Base-by-base conservation (phyloP, 2,797 vertebrate genomes). In the Sandelia bainsii region DNA sequence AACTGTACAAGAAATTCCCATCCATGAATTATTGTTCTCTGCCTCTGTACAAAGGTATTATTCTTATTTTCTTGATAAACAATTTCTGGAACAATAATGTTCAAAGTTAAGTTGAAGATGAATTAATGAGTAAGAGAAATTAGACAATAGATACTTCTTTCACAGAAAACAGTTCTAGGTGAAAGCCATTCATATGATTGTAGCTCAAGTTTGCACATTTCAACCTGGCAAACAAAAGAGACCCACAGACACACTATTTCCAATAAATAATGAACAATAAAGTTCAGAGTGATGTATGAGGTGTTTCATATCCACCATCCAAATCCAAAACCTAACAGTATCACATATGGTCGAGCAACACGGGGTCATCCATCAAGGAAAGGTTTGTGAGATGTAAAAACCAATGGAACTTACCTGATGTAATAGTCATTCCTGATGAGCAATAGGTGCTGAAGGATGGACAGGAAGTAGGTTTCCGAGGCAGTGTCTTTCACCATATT, bases 351-450 rank as follows among this genome's bases (percentile, higher is more conserved):
- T 7, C n/a, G 17, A 65, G 62, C 39, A 59, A n/a, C 61, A 62
- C 16, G 17, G 49, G 62, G 62, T 60, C 19, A 62, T 54, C 12
- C 45, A 62, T 63, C 67, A 60, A 59, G 78, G 5, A 71, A 60
- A 62, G 34, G 46, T 16, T 12, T 59, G 62, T 3, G 5, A 58
- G 42, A 32, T 50, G 29, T 51, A 48, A 45, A 66, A 58, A 46
- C 40, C 63, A 23, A 74, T 44, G 59, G 19, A 78, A 72, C 94
- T 93, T 90, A 99, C 98, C 96, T 95, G 91, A 99, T 91, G 88
- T 97, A 99, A 93, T 98, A 99, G 91, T 99, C 98, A 6, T 96
- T 99, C 90, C 98, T 95, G 90, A 99, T 97, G 71, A 99, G 97
- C 50, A 99, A 92, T 68, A 98, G 95, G 75, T 99, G 98, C 88